A percentile compares a stretch with the other conserved stretches of the same genome.
phyloP scores from a whole-genome alignment of 2,113 vertebrate genomes.

The Chloroceryle aenea region DNA sequence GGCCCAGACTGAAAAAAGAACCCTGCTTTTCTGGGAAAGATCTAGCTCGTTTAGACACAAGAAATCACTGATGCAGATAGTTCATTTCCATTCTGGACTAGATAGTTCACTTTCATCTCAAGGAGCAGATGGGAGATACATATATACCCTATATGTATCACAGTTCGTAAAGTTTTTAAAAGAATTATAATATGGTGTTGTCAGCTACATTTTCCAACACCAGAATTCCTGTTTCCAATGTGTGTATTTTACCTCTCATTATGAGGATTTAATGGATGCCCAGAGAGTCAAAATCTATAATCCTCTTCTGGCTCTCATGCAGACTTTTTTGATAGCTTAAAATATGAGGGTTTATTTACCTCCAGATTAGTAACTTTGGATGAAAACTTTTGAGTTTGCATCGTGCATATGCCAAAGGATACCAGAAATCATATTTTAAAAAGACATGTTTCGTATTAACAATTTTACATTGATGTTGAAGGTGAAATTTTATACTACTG shows the following conservation, averaged over 20 bases:
- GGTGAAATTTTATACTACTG: background rate
- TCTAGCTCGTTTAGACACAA: background rate
- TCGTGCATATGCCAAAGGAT: background rate
- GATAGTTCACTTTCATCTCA: background rate
- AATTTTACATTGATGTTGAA: background rate
- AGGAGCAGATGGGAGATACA: constrained; percentile 12
- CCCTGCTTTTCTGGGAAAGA: background rate
- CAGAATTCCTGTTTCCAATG: background rate
- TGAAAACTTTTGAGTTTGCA: background rate
- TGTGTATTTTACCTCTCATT: background rate
- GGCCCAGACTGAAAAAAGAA: background rate
- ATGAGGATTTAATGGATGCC: background rate
- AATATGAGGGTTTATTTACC: background rate
- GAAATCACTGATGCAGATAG: background rate
- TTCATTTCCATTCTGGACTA: background rate
- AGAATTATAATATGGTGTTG: background rate
- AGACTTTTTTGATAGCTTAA: background rate
- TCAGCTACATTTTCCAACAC: background rate
- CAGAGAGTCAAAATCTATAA: background rate
- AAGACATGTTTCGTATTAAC: background rate
- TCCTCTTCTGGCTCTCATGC: background rate
- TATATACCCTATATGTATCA: background rate
- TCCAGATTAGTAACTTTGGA: background rate
- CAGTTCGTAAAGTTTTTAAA: background rate
- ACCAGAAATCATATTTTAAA: background rate